Evolutionary conservation across 53 echinoderm and acorn worm genomes (phyloP).

Genomic region (Mesocentrotus franciscanus): DNA sequence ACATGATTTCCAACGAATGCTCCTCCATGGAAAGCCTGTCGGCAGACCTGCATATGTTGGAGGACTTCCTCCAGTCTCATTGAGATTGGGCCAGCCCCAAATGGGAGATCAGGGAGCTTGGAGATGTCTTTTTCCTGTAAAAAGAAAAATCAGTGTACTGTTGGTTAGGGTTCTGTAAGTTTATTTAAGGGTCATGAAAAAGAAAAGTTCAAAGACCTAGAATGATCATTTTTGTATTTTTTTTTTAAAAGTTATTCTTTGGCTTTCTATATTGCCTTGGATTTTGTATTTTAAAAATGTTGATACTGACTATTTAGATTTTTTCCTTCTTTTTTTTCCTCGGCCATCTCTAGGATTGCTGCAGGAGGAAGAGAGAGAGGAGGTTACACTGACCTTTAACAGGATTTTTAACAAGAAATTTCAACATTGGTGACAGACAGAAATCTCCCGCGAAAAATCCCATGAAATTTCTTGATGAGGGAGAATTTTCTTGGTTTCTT

Average conservation of each 20-base stretch:
- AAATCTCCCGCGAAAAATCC: too few species aligned
- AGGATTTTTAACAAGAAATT: too few species aligned
- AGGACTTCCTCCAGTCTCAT: conserved; percentile 46
- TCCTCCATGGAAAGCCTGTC: conserved; percentile 71
- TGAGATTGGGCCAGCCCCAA: conserved; percentile 59
- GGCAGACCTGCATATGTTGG: conserved; percentile 54
- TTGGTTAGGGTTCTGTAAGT: neutral
- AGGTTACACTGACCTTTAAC: too few species aligned
- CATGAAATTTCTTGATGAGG: too few species aligned
- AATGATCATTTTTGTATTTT: neutral
- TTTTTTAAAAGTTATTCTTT: neutral
- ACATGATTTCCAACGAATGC: conserved; percentile 79
- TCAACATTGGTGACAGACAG: too few species aligned
- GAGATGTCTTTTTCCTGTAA: conserved; percentile 59
- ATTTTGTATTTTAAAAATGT: neutral
- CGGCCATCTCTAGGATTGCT: conserved; percentile 18
- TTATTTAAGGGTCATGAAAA: neutral
- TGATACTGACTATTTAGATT: neutral
- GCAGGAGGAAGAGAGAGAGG: too few species aligned
- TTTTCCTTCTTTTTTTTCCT: conserved; percentile 56
- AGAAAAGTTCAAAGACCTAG: neutral
- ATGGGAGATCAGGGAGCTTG: neutral
- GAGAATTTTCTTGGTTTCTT: too few species aligned
- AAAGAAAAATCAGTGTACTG: neutral
- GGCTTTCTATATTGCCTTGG: neutral